These are phyloP conservation scores for Linurgus olivaceus DNA, from an alignment of 2,797 vertebrate genomes.

Conservation along the genomic window DNA sequence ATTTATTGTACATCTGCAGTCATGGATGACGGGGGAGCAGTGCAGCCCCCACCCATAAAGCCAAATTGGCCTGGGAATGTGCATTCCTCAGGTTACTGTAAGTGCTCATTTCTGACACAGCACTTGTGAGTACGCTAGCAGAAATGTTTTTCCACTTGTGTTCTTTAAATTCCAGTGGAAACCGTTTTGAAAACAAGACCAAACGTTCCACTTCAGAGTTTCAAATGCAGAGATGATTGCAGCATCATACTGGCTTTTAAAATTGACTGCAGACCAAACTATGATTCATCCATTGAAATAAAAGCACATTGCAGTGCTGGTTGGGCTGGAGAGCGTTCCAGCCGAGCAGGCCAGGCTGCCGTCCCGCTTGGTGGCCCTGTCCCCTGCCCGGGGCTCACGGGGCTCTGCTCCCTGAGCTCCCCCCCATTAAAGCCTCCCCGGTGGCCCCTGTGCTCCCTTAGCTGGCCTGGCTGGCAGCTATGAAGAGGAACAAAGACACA, in stretches of 20 bases:
- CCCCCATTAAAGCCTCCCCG: neutral
- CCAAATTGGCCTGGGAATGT: neutral
- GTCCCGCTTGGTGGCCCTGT: neutral
- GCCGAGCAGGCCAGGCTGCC: neutral
- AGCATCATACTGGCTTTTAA: neutral
- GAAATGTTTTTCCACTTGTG: constrained; percentile 33
- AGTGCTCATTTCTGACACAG: constrained; percentile 25
- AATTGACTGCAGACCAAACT: constrained; percentile 13
- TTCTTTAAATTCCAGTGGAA: constrained; percentile 39
- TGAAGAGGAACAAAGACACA: neutral
- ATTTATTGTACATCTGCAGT: neutral
- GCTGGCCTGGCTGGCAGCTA: neutral
- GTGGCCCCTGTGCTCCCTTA: neutral
- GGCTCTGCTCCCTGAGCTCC: neutral
- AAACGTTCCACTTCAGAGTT: neutral
- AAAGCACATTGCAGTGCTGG: neutral
- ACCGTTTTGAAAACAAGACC: constrained; percentile 12
- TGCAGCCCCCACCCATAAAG: neutral
- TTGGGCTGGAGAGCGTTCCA: neutral
- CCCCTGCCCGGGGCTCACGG: neutral
- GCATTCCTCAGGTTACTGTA: neutral
- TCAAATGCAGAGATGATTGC: neutral
- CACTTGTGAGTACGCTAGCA: neutral
- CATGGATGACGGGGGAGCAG: rapidly evolving
- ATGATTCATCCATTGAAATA: constrained; percentile 2